phyloP scores from a whole-genome alignment of 2,113 vertebrate species.

The Etia nguti region DNA sequence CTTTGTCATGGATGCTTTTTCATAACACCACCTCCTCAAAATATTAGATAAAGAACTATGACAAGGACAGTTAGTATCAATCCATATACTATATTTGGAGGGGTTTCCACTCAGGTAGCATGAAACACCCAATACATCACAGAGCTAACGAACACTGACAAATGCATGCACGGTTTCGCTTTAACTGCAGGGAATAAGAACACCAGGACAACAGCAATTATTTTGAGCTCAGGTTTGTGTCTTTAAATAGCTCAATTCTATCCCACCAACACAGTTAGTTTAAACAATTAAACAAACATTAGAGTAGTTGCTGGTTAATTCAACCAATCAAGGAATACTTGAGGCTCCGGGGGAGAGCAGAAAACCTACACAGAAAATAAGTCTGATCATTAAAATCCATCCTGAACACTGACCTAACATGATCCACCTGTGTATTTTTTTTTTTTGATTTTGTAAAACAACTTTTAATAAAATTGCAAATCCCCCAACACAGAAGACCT shows the following conservation, averaged over 20 bases:
- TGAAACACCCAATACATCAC: neutral
- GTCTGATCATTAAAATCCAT: neutral
- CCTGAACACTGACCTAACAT: neutral
- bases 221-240: neutral
- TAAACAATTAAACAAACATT: neutral
- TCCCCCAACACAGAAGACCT: neutral
- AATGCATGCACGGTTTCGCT: neutral
- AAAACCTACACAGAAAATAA: neutral
- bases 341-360: neutral
- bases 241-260: neutral
- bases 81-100: neutral
- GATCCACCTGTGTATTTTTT: neutral
- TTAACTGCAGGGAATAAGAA: neutral
- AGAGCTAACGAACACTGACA: neutral
- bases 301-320: neutral
- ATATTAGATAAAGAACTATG: neutral
- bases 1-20: constrained; percentile 29
- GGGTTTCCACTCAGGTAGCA: neutral
- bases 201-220: neutral
- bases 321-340: neutral
- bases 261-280: neutral
- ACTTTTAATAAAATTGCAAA: neutral
- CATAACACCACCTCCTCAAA: constrained; percentile 4
- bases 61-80: neutral
- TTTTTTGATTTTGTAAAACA: neutral